Evolutionary conservation across 1,140 invertebrate species (phyloP), one percentile per base, ranked within the genome.

Genomic region (Pogonognathellus flavescens): DNA sequence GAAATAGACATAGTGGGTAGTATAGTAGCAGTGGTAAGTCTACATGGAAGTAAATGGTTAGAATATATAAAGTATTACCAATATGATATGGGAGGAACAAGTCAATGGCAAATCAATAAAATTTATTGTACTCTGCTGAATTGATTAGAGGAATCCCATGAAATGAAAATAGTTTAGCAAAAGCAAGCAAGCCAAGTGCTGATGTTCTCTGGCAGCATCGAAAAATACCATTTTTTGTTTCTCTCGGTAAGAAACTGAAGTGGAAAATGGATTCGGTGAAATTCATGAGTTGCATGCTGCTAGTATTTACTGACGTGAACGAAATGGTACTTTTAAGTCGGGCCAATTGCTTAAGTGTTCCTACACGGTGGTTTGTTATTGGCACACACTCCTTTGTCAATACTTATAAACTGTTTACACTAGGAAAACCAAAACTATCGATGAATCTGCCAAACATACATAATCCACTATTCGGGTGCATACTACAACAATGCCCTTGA

Each of bases 61-160:
- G 31, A 76, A 76, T 76, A 50, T 76, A 66, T 14, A 16, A 53
- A 16, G 53, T 55, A 55, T 10, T 20, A 41, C 2, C 14, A 76
- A 18, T 76, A 76, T 49, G 13, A 50, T 76, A 50, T 76, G 41
- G 70, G 55, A 55, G 66, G 41, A 59, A 80, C 53, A 86, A 84
- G 85, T 85, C 72, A 88, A 86, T 86, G 87, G 85, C 49, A 85
- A 87, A 87, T 87, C 86, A 84, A 87, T 87, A 87, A 85, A 87
- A 87, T 87, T 87, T 87, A 87, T 85, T 85, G 84, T 87, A 84
- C 84, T 88, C 62, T 88, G 86, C 83, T 87, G 86, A 87, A 84
- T 88, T 86, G 85, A 86, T 87, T 82, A 84, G 82, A 85, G 59
- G 85, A 84, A 87, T 85, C 82, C 82, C 80, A 87, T 85, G 84